A percentile compares a stretch with the other conserved stretches of the same genome.
Conservation (phyloP, 2,113 vertebrate genomes). For the Psettodes erumei region DNA sequence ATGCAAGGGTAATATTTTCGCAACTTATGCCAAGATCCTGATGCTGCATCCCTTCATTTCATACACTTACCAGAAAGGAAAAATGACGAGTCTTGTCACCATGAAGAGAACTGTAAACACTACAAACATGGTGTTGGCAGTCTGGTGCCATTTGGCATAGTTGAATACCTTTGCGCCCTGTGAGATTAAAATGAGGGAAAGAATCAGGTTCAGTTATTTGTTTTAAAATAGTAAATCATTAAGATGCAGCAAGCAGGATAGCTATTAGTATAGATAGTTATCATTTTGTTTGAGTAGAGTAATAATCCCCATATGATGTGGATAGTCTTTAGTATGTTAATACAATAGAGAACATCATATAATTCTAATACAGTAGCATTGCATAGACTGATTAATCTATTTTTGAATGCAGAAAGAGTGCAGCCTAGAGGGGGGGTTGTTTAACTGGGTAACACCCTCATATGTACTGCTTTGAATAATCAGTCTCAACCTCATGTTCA, state of each 20-base stretch:
- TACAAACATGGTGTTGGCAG: slow-evolving; percentile 86
- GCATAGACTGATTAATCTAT: too few relatives aligned
- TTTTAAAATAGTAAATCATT: background rate
- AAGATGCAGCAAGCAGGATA: background rate
- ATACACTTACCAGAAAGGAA: slow-evolving; percentile 92
- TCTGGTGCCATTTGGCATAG: slow-evolving; percentile 87
- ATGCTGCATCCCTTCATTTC: background rate
- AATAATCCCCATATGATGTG: background rate
- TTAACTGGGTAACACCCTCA: background rate
- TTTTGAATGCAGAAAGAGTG: too few relatives aligned
- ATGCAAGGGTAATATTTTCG: background rate
- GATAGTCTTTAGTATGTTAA: background rate
- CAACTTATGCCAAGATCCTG: background rate
- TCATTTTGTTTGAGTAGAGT: background rate
- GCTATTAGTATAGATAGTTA: background rate
- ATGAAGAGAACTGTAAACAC: slow-evolving; percentile 86
- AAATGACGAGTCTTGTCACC: slow-evolving; percentile 88
- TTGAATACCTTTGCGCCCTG: slow-evolving; percentile 93
- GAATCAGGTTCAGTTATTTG: background rate
- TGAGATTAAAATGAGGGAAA: slow-evolving; percentile 34
- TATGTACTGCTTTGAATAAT: background rate
- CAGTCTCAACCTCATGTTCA: background rate
- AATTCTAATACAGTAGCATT: too few relatives aligned
- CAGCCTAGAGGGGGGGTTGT: too few relatives aligned
- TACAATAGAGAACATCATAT: too few relatives aligned